Evolutionary conservation across 2,113 vertebrate genomes (phyloP).

Genomic region (Agapornis roseicollis): DNA sequence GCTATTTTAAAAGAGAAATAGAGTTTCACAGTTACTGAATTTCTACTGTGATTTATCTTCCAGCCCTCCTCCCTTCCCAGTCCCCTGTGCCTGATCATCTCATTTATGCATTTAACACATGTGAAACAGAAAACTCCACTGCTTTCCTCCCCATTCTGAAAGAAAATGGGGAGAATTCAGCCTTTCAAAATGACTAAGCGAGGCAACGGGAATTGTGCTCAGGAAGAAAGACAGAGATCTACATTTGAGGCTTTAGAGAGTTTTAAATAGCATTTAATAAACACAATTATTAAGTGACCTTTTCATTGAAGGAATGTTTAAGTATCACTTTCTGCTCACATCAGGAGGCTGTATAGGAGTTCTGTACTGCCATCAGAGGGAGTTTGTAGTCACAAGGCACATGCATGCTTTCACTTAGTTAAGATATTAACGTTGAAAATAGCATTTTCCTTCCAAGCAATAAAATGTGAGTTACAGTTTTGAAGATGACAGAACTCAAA

Average conservation of each 20-base stretch:
- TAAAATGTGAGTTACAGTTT: not conserved
- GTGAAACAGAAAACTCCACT: not conserved
- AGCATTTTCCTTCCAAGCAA: not conserved
- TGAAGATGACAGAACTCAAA: not conserved
- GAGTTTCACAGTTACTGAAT: not conserved
- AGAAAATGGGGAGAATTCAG: not conserved
- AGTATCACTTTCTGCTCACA: not conserved
- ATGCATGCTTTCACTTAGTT: not conserved
- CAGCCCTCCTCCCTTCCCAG: not conserved
- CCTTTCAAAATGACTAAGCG: not conserved
- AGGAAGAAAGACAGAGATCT: not conserved
- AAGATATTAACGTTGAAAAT: not conserved
- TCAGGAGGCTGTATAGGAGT: not conserved
- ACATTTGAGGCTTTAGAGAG: not conserved
- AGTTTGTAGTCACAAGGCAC: not conserved
- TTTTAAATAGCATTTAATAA: constrained; percentile 15
- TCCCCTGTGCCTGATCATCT: not conserved
- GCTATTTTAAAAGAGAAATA: constrained; percentile 23
- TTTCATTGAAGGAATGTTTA: not conserved
- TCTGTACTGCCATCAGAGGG: not conserved
- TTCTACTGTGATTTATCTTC: constrained; percentile 23
- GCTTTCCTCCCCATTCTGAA: not conserved
- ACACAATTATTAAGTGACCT: not conserved
- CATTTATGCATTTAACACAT: constrained; percentile 33
- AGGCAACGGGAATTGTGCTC: not conserved